Evolutionary conservation across 2,797 vertebrate genomes (phyloP), one percentile per base, ranked within the genome.

Genomic region (Hydrophis major): DNA sequence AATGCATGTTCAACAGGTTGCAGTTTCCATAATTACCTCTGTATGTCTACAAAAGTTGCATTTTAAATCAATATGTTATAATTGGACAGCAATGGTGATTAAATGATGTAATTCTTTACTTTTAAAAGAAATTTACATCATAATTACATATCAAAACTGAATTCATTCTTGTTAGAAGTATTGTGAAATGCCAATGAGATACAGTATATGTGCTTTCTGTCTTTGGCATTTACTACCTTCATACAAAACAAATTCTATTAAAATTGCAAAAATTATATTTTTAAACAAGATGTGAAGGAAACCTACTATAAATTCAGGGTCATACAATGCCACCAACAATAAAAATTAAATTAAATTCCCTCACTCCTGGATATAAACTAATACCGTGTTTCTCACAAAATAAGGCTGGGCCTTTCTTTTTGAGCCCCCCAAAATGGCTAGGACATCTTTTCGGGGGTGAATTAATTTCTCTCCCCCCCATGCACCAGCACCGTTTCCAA

Each of bases 251-350:
- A 60, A 11, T 55, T 87, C 57, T 86, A 47, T 14, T 78, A 0
- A 32, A 89, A 92, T 60, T 90, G 59, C n/a, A 93, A 95, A 95
- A 94, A 66, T 87, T 87, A 66, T 42, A 83, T 88, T 90, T 94
- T 57, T 94, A 92, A 93, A 88, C 78, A 90, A 56, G 32, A 94
- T 56, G 22, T 69, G 92, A 86, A 94, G 53, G 50, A 93, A 94
- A 94, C 20, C 32, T 59, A 56, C 1, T 94, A 95, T 89, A 94
- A 93, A 89, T 95, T 93, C 57, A 93, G 89, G 86, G 91, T 95
- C 92, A 92, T 50, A 93, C 60, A 92, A 90, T 74, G 93, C n/a
- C 78, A 69, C 88, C 91, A 94, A 93, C 94, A 93, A 94, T 89
- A 83, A 42, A 95, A 93, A 42, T 0, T 0, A 42, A 95, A 94